A percentile compares a stretch with the other conserved stretches of the same genome.
These are phyloP conservation scores for Aspidoscelis tigris DNA, from an alignment of 2,113 vertebrate genomes.

Conservation along the genomic window DNA sequence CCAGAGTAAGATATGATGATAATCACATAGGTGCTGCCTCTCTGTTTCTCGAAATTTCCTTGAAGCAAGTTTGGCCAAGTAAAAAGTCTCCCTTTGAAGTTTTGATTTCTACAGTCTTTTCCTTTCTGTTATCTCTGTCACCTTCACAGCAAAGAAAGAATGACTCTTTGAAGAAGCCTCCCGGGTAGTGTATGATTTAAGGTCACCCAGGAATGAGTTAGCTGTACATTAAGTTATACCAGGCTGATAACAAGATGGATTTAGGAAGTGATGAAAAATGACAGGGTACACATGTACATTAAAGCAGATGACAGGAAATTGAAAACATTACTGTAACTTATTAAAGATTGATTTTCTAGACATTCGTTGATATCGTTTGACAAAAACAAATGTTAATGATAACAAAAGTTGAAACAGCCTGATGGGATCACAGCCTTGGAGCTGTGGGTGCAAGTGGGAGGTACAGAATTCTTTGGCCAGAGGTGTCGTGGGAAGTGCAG, in stretches of 20 bases:
- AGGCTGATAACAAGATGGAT: conserved; percentile 71
- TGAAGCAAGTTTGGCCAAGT: not conserved
- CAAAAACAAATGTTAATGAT: conserved; percentile 65
- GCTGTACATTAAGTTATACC: conserved; percentile 68
- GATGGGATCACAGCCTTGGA: not conserved
- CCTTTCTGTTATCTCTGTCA: conserved; percentile 43
- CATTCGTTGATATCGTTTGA: conserved; percentile 67
- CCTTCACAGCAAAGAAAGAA: conserved; percentile 53
- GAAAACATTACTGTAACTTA: conserved; percentile 73
- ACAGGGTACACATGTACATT: conserved; percentile 66
- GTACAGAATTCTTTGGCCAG: not conserved
- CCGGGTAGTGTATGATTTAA: conserved; percentile 48
- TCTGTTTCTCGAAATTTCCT: not conserved
- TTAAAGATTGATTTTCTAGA: conserved; percentile 73
- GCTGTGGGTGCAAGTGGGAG: not conserved
- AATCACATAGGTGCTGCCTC: not conserved
- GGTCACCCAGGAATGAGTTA: conserved; percentile 66
- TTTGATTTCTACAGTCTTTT: conserved; percentile 22
- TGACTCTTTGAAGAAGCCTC: conserved; percentile 18
- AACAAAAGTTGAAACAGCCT: conserved; percentile 48
- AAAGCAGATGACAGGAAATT: conserved; percentile 70
- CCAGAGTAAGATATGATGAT: not conserved
- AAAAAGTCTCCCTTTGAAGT: conserved; percentile 38
- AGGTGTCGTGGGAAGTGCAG: not conserved
- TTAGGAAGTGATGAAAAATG: conserved; percentile 67